A percentile compares a stretch with the other conserved stretches of the same genome.
These are phyloP conservation scores for Hydrophis major DNA, from an alignment of 2,797 vertebrate genomes.

Conservation along the genomic window DNA sequence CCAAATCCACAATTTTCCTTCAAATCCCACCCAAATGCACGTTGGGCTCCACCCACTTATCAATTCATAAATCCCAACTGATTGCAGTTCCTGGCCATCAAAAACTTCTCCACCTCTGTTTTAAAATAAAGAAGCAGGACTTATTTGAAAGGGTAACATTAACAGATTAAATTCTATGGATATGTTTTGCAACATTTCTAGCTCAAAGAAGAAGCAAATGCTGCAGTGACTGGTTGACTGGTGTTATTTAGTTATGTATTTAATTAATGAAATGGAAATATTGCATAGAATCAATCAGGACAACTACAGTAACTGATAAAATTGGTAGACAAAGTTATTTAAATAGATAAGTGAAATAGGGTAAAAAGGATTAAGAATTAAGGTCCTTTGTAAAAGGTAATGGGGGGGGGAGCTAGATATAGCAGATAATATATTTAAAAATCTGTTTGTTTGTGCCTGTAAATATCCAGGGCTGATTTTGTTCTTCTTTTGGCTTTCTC, in stretches of 20 bases:
- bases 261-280: not conserved
- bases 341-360: not conserved
- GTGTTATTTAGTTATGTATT: not conserved
- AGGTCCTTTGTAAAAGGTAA: not conserved
- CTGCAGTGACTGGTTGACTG: not conserved
- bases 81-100: not conserved
- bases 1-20: not conserved
- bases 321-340: not conserved
- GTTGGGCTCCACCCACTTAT: not conserved
- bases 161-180: conserved; percentile 26
- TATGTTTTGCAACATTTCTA: conserved; percentile 7
- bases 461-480: conserved; percentile 44
- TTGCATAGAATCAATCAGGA: not conserved
- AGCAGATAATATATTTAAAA: conserved; percentile 5
- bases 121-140: not conserved
- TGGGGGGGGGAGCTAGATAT: not conserved
- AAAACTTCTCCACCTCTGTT: not conserved
- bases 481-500: conserved; percentile 24
- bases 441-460: conserved; percentile 35
- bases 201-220: not conserved
- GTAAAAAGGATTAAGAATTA: not conserved
- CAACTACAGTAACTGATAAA: not conserved
- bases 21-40: not conserved
- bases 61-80: not conserved
- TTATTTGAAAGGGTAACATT: not conserved